Evolutionary conservation across 2,888 invertebrate species (phyloP).

Genomic region (Drosophila ezoana): DNA sequence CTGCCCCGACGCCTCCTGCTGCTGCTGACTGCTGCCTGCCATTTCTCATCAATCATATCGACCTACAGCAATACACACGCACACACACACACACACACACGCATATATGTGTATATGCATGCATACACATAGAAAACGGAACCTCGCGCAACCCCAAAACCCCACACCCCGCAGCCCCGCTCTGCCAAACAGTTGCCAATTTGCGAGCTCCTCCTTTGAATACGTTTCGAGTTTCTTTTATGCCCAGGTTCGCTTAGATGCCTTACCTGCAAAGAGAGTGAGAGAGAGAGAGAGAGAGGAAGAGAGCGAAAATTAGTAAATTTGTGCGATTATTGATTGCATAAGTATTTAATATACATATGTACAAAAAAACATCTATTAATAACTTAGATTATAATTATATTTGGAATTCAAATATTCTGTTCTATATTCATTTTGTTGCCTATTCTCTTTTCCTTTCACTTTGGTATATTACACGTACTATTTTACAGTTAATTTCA

Average conservation of each 20-base stretch:
- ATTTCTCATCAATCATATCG: constrained; percentile 58
- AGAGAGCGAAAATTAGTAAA: constrained; percentile 5
- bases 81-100: constrained; percentile 2
- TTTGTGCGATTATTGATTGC: constrained; percentile 10
- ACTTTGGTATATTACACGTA: background rate
- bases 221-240: constrained; percentile 8
- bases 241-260: constrained; percentile 32
- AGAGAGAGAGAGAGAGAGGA: constrained; percentile 16
- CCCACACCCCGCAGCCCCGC: background rate
- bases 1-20: background rate
- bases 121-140: constrained; percentile 10
- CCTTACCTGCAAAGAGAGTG: constrained; percentile 65
- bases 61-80: constrained; percentile 48
- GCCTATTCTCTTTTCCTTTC: background rate
- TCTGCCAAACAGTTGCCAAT: constrained; percentile 29
- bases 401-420: constrained; percentile 1
- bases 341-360: background rate
- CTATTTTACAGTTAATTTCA: no score
- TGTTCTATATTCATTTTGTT: background rate
- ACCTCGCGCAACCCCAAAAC: constrained; percentile 10
- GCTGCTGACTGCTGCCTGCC: constrained; percentile 10
- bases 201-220: constrained; percentile 38
- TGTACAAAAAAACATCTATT: no score
- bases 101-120: background rate
- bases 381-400: constrained; percentile 2